Percentiles rank a stretch among this genome's conserved stretches.
phyloP scores from a whole-genome alignment of 1,140 invertebrate genomes.

The Drosophila rufa region DNA sequence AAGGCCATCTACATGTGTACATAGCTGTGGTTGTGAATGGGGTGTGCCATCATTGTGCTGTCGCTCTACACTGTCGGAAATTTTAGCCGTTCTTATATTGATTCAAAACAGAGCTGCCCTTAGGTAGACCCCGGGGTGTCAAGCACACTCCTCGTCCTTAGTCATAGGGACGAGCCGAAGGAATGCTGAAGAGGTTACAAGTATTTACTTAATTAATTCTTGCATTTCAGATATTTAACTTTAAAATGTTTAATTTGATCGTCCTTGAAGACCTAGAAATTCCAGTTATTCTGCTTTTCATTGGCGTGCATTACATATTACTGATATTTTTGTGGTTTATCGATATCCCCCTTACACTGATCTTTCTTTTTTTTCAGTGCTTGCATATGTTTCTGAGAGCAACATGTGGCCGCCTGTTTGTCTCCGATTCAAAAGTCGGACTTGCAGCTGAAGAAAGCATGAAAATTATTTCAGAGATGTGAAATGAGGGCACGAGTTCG shows the following conservation, averaged over 20 bases:
- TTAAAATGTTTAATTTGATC: no score
- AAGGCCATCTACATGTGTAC: conserved; percentile 16
- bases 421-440: conserved; percentile 23
- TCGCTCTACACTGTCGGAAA: conserved; percentile 9
- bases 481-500: conserved; percentile 49
- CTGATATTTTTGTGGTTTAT: neutral
- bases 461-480: conserved; percentile 35
- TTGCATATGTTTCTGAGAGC: conserved; percentile 6
- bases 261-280: no score
- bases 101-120: neutral
- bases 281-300: no score
- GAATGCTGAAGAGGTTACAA: neutral
- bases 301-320: neutral
- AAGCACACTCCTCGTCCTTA: no score
- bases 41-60: conserved; percentile 35
- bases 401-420: conserved; percentile 43
- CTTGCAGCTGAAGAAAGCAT: conserved; percentile 42
- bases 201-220: no score
- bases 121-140: neutral
- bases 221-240: no score
- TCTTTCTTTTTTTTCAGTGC: conserved; percentile 15
- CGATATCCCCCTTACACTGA: neutral
- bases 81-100: neutral
- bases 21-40: conserved; percentile 39
- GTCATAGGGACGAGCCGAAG: neutral